These are phyloP conservation scores for Limanda limanda DNA, from an alignment of 2,113 vertebrate species.

Conservation along the genomic window DNA sequence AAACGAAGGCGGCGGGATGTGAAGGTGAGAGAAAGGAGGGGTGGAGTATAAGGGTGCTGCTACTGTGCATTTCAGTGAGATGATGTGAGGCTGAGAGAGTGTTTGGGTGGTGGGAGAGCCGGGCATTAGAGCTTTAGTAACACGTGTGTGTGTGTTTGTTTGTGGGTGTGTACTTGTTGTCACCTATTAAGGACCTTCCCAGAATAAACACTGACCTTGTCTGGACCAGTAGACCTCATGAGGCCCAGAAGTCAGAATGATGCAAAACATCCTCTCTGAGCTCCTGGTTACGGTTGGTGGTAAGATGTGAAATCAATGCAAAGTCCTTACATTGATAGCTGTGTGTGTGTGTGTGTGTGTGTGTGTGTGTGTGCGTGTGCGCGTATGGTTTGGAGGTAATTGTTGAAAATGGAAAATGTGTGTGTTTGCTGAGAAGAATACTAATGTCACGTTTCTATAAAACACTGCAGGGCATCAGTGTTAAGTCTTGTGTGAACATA, in stretches of 20 bases:
- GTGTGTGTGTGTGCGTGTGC: no score
- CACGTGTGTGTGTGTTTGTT: constrained; percentile 12
- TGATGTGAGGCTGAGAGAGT: background rate
- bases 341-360: background rate
- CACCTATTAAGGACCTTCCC: background rate
- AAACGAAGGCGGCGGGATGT: constrained; percentile 16
- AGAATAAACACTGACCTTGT: background rate
- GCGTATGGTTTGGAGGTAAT: no score
- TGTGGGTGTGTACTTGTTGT: background rate
- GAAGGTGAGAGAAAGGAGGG: constrained; percentile 22
- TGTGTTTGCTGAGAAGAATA: no score
- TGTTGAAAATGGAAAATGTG: no score
- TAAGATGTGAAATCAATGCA: no score
- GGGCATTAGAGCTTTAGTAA: constrained; percentile 11
- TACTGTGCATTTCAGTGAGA: background rate
- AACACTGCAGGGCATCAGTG: no score
- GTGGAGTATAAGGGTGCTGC: constrained; percentile 15
- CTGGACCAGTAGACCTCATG: background rate
- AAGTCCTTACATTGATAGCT: background rate
- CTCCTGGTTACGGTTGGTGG: no score
- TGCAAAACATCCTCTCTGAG: no score
- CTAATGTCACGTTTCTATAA: no score
- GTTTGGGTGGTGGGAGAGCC: constrained; percentile 23
- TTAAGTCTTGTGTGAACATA: no score
- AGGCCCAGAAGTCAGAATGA: no score